Evolutionary conservation across 2,113 vertebrate genomes (phyloP).

Genomic region (Scatophagus argus): DNA sequence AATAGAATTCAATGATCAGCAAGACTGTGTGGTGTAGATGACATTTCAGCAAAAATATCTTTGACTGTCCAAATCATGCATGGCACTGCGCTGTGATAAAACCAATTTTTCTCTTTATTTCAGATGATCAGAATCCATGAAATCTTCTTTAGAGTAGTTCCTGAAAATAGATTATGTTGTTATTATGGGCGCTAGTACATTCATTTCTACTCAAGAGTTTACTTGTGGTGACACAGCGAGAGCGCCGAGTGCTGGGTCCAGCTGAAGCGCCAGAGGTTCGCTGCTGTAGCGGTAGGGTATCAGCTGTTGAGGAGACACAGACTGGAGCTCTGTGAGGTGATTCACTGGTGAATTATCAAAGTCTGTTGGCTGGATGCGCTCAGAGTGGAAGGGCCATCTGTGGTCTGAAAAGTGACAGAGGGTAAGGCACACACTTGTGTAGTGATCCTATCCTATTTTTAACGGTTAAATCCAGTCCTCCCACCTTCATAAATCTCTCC

Average conservation of each 20-base stretch:
- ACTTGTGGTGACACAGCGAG: slow-evolving; percentile 71
- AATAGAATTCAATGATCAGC: slow-evolving; percentile 60
- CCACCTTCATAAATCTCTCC: slow-evolving; percentile 78
- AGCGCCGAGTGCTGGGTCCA: slow-evolving; percentile 62
- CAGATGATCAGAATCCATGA: background rate
- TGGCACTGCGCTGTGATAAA: background rate
- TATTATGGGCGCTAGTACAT: background rate
- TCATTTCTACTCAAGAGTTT: background rate
- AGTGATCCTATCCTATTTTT: background rate
- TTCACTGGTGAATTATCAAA: slow-evolving; percentile 67
- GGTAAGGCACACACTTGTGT: background rate
- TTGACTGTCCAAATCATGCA: slow-evolving; percentile 25
- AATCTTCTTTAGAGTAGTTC: background rate
- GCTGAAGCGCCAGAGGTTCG: slow-evolving; percentile 65
- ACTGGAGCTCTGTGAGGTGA: slow-evolving; percentile 74
- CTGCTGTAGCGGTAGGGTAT: slow-evolving; percentile 64
- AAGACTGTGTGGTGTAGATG: slow-evolving; percentile 24
- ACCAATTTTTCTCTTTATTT: background rate
- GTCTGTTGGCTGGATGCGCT: slow-evolving; percentile 62
- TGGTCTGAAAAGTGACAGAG: slow-evolving; percentile 57
- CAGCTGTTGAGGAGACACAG: slow-evolving; percentile 72
- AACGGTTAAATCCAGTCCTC: slow-evolving; percentile 1
- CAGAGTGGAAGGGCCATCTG: slow-evolving; percentile 70
- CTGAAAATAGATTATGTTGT: background rate
- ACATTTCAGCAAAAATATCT: slow-evolving; percentile 59